Conservation (phyloP, 2,797 vertebrate genomes). For the Scleropages formosus region DNA sequence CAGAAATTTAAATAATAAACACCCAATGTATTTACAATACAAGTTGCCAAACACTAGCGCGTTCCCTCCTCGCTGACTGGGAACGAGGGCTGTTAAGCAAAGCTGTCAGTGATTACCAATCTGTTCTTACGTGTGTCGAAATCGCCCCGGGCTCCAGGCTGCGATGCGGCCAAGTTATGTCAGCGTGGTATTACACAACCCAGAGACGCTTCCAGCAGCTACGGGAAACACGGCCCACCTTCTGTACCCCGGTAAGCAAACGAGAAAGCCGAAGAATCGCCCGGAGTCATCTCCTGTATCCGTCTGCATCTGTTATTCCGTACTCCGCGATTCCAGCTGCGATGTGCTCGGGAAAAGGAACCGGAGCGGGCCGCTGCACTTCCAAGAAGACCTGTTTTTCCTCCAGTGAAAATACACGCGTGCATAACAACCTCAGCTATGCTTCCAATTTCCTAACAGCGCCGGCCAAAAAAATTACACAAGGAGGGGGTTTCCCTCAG, state of each 20-base stretch:
- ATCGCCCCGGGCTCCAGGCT: neutral
- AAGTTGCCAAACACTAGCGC: neutral
- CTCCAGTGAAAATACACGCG: neutral
- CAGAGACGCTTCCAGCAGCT: neutral
- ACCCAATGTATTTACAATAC: neutral
- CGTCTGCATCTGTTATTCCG: neutral
- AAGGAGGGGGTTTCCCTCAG: neutral
- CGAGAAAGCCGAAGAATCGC: neutral
- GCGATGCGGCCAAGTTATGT: conserved; percentile 4
- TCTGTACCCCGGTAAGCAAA: neutral
- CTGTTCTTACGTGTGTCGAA: neutral
- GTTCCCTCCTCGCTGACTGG: neutral
- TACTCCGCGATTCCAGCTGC: neutral
- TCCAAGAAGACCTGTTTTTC: too few species aligned
- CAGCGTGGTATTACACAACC: conserved; percentile 6
- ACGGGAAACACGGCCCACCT: neutral
- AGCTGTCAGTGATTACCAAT: conserved; percentile 7
- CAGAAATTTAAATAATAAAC: neutral
- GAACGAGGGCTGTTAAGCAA: neutral
- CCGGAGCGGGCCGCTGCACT: too few species aligned
- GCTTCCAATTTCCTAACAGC: too few species aligned
- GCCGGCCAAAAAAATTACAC: neutral
- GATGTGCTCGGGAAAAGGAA: neutral
- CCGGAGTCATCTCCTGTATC: neutral
- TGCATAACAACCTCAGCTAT: neutral